Conservation (phyloP, 1,140 invertebrate species). For the Glomeris maerens region DNA sequence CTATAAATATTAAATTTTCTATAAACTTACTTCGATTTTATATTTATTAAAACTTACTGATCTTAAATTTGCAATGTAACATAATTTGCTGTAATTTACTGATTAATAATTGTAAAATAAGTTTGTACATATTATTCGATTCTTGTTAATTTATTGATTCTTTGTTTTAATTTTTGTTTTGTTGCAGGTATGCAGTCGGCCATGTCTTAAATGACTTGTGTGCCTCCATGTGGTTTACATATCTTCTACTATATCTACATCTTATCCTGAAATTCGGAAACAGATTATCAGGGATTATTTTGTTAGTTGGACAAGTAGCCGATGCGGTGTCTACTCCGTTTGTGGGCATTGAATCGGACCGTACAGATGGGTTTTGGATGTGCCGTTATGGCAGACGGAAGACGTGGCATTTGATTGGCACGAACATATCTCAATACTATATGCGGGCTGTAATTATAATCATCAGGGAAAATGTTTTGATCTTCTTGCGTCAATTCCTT, state of each 20-base stretch:
- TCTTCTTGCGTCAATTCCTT: too few relatives aligned
- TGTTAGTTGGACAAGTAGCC: constrained; percentile 74
- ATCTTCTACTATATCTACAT: constrained; percentile 83
- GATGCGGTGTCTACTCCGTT: constrained; percentile 81
- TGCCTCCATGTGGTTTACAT: constrained; percentile 95
- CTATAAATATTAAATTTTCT: too few relatives aligned
- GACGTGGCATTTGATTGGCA: constrained; percentile 82
- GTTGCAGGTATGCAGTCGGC: too few relatives aligned
- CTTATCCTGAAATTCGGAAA: constrained; percentile 63
- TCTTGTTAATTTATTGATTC: too few relatives aligned
- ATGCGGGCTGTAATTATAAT: background rate
- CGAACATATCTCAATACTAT: constrained; percentile 18
- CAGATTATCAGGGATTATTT: constrained; percentile 54
- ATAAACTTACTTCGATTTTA: too few relatives aligned
- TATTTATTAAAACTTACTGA: too few relatives aligned
- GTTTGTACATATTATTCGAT: too few relatives aligned
- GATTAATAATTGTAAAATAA: too few relatives aligned
- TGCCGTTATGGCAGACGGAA: constrained; percentile 68
- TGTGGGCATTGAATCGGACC: constrained; percentile 73
- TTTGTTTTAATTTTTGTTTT: too few relatives aligned
- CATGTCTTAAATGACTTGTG: constrained; percentile 91
- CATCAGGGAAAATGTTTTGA: too few relatives aligned
- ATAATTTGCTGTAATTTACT: too few relatives aligned
- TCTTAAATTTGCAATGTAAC: too few relatives aligned
- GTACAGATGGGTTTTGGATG: constrained; percentile 45